phyloP scores from a whole-genome alignment of 2,113 vertebrate species.

The Oriolus oriolus region DNA sequence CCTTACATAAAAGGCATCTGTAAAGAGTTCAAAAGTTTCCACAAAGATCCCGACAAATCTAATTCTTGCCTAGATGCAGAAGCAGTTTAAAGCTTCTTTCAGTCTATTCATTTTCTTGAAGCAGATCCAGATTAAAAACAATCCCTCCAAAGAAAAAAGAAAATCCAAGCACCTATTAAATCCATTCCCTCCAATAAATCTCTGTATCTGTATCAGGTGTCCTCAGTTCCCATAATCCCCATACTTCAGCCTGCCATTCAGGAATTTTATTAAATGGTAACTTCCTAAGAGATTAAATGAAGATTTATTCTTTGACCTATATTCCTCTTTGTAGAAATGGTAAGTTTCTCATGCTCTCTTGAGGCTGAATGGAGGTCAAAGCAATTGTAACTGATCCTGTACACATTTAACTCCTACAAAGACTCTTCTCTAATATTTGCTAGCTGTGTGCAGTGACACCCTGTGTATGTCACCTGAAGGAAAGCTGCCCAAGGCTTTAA shows the following conservation, averaged over 20 bases:
- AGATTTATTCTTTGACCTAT: background rate
- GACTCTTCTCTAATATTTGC: background rate
- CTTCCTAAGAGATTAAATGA: background rate
- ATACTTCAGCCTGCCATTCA: background rate
- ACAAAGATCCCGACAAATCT: background rate
- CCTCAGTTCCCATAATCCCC: background rate
- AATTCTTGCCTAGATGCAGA: background rate
- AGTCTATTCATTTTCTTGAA: background rate
- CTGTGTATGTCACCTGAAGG: background rate
- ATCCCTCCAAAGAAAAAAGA: slow-evolving; percentile 1
- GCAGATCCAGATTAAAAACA: slow-evolving; percentile 29
- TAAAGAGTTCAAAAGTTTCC: background rate
- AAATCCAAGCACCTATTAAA: background rate
- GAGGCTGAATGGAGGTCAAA: background rate
- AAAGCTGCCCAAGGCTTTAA: background rate
- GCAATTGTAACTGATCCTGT: background rate
- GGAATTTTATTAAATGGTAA: background rate
- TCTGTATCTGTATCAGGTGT: background rate
- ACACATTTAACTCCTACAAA: background rate
- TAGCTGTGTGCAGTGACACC: background rate
- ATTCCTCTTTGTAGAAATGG: background rate
- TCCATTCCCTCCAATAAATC: background rate
- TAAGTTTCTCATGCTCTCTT: background rate
- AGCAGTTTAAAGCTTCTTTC: slow-evolving; percentile 26
- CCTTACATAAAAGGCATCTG: background rate